Conservation (phyloP, 2,888 invertebrate genomes). For the Pimpla rufipes region DNA sequence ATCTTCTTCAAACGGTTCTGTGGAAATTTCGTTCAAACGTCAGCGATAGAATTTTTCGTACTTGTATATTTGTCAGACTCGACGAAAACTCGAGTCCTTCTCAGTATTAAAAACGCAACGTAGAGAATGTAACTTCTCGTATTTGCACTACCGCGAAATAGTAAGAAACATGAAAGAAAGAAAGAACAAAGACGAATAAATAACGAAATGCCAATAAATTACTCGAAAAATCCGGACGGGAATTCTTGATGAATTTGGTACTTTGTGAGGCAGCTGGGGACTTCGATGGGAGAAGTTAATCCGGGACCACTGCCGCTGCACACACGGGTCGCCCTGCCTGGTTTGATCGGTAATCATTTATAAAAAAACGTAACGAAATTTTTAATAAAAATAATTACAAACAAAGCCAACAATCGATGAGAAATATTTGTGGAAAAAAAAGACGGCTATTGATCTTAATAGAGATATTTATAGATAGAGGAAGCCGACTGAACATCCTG, state of each 20-base stretch:
- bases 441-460: constrained; percentile 57
- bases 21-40: constrained; percentile 4
- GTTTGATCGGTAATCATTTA: constrained; percentile 88
- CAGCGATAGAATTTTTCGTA: constrained; percentile 26
- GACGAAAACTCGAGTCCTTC: constrained; percentile 8
- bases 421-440: constrained; percentile 54
- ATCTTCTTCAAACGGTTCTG: constrained; percentile 3
- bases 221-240: constrained; percentile 65
- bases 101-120: constrained; percentile 41
- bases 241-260: constrained; percentile 80
- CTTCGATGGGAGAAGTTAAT: constrained; percentile 82
- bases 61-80: constrained; percentile 35
- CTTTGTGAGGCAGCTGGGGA: constrained; percentile 83
- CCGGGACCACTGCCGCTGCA: constrained; percentile 87
- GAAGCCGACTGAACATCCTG: constrained; percentile 11
- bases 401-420: constrained; percentile 21
- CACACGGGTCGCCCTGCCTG: constrained; percentile 88
- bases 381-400: neutral
- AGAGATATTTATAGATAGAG: constrained; percentile 43
- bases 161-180: neutral
- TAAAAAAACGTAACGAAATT: constrained; percentile 76
- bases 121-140: neutral
- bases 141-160: neutral
- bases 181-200: constrained; percentile 5
- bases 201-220: constrained; percentile 51